phyloP scores from a whole-genome alignment of 2,797 vertebrate genomes.

The Loriculus beryllinus region DNA sequence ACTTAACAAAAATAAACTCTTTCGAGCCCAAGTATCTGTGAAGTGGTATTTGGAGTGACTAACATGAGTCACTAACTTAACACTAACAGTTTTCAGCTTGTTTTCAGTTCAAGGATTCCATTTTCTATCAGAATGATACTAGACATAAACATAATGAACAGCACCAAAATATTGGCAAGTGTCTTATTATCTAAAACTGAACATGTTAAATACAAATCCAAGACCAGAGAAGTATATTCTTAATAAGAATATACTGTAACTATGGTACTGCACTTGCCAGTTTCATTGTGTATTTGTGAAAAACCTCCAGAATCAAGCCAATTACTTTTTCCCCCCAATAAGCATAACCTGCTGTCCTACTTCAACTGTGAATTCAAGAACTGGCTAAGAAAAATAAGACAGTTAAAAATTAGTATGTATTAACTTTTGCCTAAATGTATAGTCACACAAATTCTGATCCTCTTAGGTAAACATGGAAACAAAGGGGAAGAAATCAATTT shows the following conservation, averaged over 20 bases:
- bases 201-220: not conserved
- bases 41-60: not conserved
- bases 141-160: not conserved
- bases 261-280: not conserved
- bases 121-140: not conserved
- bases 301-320: not conserved
- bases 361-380: not conserved
- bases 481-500: not conserved
- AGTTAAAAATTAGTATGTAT: not conserved
- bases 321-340: not conserved
- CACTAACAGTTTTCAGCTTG: not conserved
- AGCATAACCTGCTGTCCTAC: not conserved
- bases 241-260: not conserved
- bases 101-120: not conserved
- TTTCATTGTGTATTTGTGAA: not conserved
- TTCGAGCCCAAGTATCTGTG: accelerated
- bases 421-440: not conserved
- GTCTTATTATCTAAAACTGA: not conserved
- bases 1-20: not conserved
- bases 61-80: not conserved
- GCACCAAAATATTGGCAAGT: not conserved
- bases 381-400: not conserved
- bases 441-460: not conserved
- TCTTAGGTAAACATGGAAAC: not conserved
- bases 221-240: not conserved